Evolutionary conservation across 2,888 invertebrate genomes (phyloP).

Genomic region (Drosophila pseudotalamancana): DNA sequence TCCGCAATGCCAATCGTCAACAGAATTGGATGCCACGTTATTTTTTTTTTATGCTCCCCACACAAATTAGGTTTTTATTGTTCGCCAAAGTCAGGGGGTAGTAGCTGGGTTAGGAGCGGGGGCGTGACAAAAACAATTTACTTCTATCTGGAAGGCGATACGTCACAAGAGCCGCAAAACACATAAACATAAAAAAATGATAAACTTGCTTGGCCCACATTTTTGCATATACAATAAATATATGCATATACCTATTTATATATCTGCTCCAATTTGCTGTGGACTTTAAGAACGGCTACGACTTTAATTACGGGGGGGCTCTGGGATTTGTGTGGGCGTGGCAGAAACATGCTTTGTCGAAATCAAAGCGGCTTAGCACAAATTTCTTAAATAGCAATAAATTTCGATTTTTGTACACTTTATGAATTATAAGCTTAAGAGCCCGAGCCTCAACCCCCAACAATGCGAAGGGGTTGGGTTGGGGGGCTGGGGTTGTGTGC

Average conservation of each 20-base stretch:
- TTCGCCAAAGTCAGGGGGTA: constrained; percentile 18
- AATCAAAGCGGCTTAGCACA: constrained; percentile 68
- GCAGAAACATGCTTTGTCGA: constrained; percentile 13
- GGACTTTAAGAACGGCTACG: constrained; percentile 1
- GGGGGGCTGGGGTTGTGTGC: constrained; percentile 3
- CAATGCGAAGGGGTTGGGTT: neutral
- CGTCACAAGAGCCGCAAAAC: constrained; percentile 64
- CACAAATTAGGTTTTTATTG: constrained; percentile 59
- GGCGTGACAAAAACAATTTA: constrained; percentile 71
- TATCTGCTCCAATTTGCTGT: too few species aligned
- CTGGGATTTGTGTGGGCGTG: constrained; percentile 33
- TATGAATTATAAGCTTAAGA: constrained; percentile 83
- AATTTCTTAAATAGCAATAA: constrained; percentile 83
- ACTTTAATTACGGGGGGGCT: constrained; percentile 47
- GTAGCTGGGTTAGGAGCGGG: neutral
- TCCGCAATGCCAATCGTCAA: constrained; percentile 52
- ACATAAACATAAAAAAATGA: constrained; percentile 57
- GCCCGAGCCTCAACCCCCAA: constrained; percentile 7
- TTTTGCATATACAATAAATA: constrained; percentile 68
- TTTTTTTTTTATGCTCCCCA: constrained; percentile 68
- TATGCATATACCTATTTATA: too few species aligned
- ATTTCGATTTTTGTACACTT: constrained; percentile 84
- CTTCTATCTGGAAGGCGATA: constrained; percentile 77
- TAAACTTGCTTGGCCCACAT: constrained; percentile 40
- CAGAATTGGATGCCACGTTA: constrained; percentile 40